Percentiles rank a stretch among this genome's conserved stretches.
Conservation (phyloP, 2,888 invertebrate genomes). For the Saturnia pavonia region DNA sequence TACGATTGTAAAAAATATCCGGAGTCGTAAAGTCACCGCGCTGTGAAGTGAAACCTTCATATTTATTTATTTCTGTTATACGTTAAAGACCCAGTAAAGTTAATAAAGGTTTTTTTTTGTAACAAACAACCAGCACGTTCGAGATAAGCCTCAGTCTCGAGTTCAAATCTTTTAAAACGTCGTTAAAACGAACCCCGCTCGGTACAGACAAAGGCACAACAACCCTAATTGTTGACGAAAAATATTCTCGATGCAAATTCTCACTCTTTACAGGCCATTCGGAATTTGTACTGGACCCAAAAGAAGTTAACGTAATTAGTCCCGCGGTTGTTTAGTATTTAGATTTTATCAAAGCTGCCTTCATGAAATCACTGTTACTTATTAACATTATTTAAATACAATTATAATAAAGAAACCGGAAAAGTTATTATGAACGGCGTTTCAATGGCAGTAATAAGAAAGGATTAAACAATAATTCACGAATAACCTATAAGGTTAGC, state of each 20-base stretch:
- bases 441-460: neutral
- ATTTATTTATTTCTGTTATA: constrained; percentile 81
- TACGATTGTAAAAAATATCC: constrained; percentile 62
- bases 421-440: neutral
- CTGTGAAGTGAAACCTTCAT: constrained; percentile 65
- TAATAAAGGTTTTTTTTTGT: constrained; percentile 80
- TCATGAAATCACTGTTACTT: constrained; percentile 5
- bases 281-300: constrained; percentile 73
- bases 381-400: neutral
- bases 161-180: constrained; percentile 80
- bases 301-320: constrained; percentile 75
- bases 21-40: constrained; percentile 60
- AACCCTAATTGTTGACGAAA: constrained; percentile 79
- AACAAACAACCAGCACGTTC: constrained; percentile 70
- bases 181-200: constrained; percentile 77
- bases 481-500: too few species aligned
- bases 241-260: constrained; percentile 80
- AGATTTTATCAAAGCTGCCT: constrained; percentile 40
- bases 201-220: constrained; percentile 72
- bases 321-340: constrained; percentile 52
- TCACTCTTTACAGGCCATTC: constrained; percentile 77
- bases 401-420: neutral
- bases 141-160: constrained; percentile 73
- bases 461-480: neutral
- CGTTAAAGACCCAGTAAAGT: constrained; percentile 76